phyloP scores from a whole-genome alignment of 1,140 invertebrate species.

The Caenorhabditis briggsae region DNA sequence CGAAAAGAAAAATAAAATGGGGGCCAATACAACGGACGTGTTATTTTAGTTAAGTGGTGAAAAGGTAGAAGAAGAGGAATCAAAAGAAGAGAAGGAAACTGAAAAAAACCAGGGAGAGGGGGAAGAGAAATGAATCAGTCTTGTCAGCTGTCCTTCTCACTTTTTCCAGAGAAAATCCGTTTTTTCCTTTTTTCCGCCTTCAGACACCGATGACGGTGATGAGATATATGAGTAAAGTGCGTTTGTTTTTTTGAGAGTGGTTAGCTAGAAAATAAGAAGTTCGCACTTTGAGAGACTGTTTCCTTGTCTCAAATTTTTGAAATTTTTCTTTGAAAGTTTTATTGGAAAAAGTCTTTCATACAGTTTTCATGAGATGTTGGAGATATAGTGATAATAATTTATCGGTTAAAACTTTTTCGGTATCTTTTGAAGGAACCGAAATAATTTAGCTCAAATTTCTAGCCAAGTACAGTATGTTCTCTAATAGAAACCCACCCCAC shows the following conservation, averaged over 20 bases:
- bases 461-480: too few species aligned
- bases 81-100: not conserved
- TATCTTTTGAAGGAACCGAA: too few species aligned
- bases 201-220: constrained; percentile 3
- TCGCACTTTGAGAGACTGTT: not conserved
- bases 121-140: not conserved
- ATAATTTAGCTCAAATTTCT: too few species aligned
- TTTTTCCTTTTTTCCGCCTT: too few species aligned
- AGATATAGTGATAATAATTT: too few species aligned
- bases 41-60: constrained; percentile 43
- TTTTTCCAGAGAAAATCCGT: not conserved
- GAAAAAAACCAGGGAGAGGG: not conserved
- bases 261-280: too few species aligned
- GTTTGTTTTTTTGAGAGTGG: not conserved
- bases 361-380: too few species aligned
- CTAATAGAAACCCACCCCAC: too few species aligned
- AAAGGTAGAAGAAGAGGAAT: constrained; percentile 1
- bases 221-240: not conserved
- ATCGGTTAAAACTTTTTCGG: too few species aligned
- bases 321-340: too few species aligned
- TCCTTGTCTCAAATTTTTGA: not conserved
- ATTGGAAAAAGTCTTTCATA: too few species aligned
- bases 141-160: constrained; percentile 24
- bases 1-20: not conserved
- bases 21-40: constrained; percentile 18